Percentiles rank a stretch among this genome's conserved stretches.
phyloP scores from a whole-genome alignment of 1,140 invertebrate species.

The Teleopsis dalmanni region DNA sequence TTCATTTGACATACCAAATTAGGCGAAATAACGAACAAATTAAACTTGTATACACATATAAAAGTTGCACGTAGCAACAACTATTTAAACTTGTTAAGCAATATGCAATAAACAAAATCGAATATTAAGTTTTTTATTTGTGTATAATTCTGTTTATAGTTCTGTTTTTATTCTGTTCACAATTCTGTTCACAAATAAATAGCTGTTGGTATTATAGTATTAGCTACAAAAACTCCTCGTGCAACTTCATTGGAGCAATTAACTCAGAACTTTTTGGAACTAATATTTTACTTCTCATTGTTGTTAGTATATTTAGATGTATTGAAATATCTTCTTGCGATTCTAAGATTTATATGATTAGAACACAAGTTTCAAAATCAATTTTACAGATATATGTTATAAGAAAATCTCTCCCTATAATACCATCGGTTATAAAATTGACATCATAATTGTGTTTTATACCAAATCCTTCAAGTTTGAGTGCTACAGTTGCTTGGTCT shows the following conservation, averaged over 20 bases:
- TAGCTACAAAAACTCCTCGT: background rate
- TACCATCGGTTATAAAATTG: background rate
- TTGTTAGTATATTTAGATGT: background rate
- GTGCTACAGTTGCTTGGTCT: too few relatives aligned
- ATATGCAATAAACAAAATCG: too few relatives aligned
- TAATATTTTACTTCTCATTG: background rate
- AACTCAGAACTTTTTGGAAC: background rate
- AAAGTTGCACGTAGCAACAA: too few relatives aligned
- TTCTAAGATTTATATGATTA: background rate
- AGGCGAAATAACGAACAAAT: too few relatives aligned
- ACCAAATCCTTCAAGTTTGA: background rate
- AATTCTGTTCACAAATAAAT: too few relatives aligned
- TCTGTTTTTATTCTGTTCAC: too few relatives aligned
- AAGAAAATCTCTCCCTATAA: conserved; percentile 3
- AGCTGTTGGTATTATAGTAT: background rate
- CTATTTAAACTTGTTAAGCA: too few relatives aligned
- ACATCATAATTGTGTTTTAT: background rate
- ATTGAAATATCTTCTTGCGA: background rate
- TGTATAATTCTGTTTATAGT: too few relatives aligned
- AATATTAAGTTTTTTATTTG: too few relatives aligned
- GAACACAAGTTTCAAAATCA: background rate
- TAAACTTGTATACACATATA: too few relatives aligned
- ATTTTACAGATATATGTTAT: background rate
- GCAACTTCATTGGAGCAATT: background rate
- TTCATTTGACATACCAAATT: too few relatives aligned